phyloP scores from a whole-genome alignment of 2,113 vertebrate species.

The Lagopus leucura region DNA sequence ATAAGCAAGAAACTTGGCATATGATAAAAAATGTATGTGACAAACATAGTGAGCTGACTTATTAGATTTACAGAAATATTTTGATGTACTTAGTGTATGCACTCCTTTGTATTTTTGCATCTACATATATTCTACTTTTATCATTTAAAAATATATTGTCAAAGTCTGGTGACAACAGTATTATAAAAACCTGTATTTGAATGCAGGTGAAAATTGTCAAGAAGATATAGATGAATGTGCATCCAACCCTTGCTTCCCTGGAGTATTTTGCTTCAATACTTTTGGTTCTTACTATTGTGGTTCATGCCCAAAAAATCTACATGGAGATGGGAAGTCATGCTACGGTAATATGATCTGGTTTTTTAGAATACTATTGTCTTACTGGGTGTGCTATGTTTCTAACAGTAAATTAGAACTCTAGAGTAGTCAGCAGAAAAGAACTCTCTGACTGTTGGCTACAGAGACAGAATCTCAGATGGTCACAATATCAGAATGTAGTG shows the following conservation, averaged over 20 bases:
- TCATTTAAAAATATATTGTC: neutral
- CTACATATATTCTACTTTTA: neutral
- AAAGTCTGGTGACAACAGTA: neutral
- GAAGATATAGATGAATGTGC: constrained; percentile 88
- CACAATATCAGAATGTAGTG: neutral
- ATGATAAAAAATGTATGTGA: neutral
- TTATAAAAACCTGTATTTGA: constrained; percentile 12
- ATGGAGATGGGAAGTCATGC: constrained; percentile 84
- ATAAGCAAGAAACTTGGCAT: neutral
- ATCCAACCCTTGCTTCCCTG: constrained; percentile 82
- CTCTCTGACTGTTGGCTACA: neutral
- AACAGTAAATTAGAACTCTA: neutral
- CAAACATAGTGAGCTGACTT: neutral
- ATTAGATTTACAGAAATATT: neutral
- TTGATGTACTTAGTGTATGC: neutral
- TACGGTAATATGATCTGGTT: constrained; percentile 61
- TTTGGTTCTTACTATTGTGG: constrained; percentile 86
- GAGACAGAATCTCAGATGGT: neutral
- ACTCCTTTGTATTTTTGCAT: neutral
- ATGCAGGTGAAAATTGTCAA: constrained; percentile 84
- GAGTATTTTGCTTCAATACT: constrained; percentile 83
- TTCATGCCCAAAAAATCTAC: constrained; percentile 80
- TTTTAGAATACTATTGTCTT: neutral
- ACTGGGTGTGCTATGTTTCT: neutral
- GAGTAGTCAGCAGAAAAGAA: neutral